Percentiles rank a stretch among this genome's conserved stretches.
phyloP scores from a whole-genome alignment of 2,888 invertebrate species.

The Eurytoma adleriae region DNA sequence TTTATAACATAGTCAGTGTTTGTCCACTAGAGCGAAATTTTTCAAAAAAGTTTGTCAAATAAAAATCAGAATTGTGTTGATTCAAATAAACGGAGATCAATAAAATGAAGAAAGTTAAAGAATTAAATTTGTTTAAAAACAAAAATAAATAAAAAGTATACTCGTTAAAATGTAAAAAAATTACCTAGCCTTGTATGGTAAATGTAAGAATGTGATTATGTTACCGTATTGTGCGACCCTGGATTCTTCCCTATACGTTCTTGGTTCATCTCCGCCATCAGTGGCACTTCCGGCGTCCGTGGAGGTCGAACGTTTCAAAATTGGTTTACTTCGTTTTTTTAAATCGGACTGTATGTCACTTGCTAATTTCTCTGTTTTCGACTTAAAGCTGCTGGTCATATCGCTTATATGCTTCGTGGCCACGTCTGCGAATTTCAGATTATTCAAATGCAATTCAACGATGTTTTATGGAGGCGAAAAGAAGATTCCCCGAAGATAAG shows the following conservation, averaged over 20 bases:
- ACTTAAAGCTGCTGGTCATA: slow-evolving; percentile 83
- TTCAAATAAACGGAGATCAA: not conserved
- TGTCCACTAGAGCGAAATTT: not conserved
- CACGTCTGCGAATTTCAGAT: slow-evolving; percentile 75
- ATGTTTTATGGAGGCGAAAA: not conserved
- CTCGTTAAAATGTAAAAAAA: slow-evolving; percentile 2
- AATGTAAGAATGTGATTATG: slow-evolving; percentile 12
- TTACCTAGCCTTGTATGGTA: slow-evolving; percentile 19
- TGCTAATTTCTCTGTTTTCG: slow-evolving; percentile 83
- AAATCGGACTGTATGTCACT: slow-evolving; percentile 82
- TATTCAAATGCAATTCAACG: slow-evolving; percentile 42
- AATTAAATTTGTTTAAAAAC: not conserved
- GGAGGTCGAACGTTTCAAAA: slow-evolving; percentile 75
- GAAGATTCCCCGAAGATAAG: slow-evolving; percentile 1
- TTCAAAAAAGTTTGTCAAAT: not conserved
- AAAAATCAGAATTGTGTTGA: not conserved
- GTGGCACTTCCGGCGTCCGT: slow-evolving; percentile 71
- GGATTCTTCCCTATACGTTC: slow-evolving; percentile 84
- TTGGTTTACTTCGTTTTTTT: slow-evolving; percentile 75
- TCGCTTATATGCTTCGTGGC: slow-evolving; percentile 82
- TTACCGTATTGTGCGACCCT: slow-evolving; percentile 85
- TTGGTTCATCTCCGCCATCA: slow-evolving; percentile 78
- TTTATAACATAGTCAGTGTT: not conserved
- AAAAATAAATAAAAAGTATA: not conserved
- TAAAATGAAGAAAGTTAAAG: too few species aligned